A percentile compares a stretch with the other conserved stretches of the same genome.
phyloP scores from a whole-genome alignment of 1,140 invertebrate species.

The Brachionus angularis region DNA sequence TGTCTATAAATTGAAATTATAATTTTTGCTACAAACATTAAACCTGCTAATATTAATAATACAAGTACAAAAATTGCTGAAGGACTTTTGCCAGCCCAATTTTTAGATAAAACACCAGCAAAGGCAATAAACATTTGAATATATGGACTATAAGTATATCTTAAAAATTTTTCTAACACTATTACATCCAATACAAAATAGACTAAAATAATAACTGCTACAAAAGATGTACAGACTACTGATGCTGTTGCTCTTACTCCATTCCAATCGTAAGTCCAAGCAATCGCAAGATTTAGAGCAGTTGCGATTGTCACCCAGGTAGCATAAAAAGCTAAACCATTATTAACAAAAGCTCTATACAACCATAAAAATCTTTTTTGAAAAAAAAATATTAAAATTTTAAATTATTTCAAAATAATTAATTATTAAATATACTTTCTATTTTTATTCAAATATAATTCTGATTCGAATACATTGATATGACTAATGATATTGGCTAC shows the following conservation, averaged over 20 bases:
- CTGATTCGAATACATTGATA: constrained; percentile 22
- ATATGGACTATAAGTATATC: constrained; percentile 52
- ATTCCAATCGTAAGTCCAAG: constrained; percentile 46
- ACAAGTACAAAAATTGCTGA: not conserved
- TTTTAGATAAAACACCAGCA: constrained; percentile 45
- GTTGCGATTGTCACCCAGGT: constrained; percentile 52
- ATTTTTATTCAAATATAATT: constrained; percentile 1
- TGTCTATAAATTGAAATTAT: constrained; percentile 8
- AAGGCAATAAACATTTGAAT: constrained; percentile 50
- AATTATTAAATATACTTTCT: not conserved
- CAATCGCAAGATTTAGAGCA: constrained; percentile 50
- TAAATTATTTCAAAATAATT: not conserved
- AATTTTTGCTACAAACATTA: constrained; percentile 28
- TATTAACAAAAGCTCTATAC: constrained; percentile 51
- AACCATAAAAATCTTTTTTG: constrained; percentile 49
- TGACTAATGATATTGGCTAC: not conserved
- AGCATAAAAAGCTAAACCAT: constrained; percentile 53
- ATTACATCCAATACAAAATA: constrained; percentile 49
- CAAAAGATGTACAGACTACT: not conserved
- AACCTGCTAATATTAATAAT: not conserved
- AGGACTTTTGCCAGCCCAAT: constrained; percentile 12
- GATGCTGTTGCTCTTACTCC: constrained; percentile 38
- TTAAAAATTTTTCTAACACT: constrained; percentile 48
- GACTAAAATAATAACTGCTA: constrained; percentile 44
- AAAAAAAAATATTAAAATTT: constrained; percentile 1